Percentiles rank a stretch among this genome's conserved stretches.
phyloP scores from a whole-genome alignment of 92 coral and sea anemone genomes.

The Parazoanthus swiftii region DNA sequence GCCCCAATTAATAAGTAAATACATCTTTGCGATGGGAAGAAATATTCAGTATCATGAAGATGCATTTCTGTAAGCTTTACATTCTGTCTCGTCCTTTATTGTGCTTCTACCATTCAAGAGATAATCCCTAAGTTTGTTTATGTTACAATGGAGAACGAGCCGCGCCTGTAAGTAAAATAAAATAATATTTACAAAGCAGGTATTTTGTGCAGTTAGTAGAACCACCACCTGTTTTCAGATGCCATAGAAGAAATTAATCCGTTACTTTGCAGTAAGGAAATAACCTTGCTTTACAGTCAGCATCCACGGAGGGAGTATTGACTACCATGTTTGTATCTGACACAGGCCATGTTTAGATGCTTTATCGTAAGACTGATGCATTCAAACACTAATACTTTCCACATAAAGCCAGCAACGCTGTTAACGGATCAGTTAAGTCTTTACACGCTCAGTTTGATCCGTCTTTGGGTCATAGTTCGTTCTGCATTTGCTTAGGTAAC shows the following conservation, averaged over 20 bases:
- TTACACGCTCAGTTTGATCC: not conserved
- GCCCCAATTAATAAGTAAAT: not conserved
- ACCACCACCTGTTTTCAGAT: conserved; percentile 10
- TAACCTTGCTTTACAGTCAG: not conserved
- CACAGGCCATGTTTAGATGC: not conserved
- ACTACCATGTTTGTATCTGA: not conserved
- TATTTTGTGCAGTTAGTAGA: not conserved
- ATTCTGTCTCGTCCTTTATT: not conserved
- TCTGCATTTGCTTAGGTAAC: not conserved
- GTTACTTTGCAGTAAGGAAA: not conserved
- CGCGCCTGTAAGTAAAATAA: not conserved
- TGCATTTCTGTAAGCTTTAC: not conserved
- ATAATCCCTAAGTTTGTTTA: not conserved
- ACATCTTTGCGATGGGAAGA: not conserved
- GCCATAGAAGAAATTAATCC: not conserved
- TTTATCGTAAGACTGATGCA: not conserved
- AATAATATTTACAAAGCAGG: conserved; percentile 32
- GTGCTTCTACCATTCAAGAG: not conserved
- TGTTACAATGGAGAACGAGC: not conserved
- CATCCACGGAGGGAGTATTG: not conserved
- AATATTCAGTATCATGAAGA: not conserved
- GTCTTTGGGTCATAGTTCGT: not conserved
- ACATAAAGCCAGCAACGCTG: not conserved
- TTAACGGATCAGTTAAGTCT: not conserved
- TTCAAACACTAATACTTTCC: not conserved